A percentile compares a stretch with the other conserved stretches of the same genome.
Conservation (phyloP, 2,797 vertebrate species). For the Natrix natrix region DNA sequence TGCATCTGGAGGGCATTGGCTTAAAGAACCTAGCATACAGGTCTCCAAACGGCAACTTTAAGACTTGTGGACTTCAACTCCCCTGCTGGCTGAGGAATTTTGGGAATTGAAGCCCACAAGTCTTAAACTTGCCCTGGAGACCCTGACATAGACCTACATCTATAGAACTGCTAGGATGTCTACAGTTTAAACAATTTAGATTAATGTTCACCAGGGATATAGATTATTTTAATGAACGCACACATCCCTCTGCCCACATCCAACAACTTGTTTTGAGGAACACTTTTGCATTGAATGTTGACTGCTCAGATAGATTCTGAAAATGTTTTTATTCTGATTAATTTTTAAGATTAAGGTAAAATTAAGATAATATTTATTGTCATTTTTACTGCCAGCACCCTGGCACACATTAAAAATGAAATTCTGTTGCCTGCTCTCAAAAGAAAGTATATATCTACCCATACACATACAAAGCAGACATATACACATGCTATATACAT, state of each 20-base stretch:
- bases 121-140: not conserved
- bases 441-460: not conserved
- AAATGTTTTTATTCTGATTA: not conserved
- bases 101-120: not conserved
- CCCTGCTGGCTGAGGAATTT: not conserved
- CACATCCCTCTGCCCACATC: not conserved
- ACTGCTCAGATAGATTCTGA: not conserved
- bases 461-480: not conserved
- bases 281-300: not conserved
- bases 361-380: not conserved
- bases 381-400: not conserved
- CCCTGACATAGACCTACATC: not conserved
- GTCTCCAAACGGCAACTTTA: not conserved
- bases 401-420: not conserved
- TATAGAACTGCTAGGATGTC: not conserved
- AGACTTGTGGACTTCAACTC: not conserved
- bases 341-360: not conserved
- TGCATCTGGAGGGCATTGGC: not conserved
- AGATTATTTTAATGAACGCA: not conserved
- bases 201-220: not conserved
- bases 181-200: not conserved
- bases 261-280: not conserved
- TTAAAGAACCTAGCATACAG: not conserved
- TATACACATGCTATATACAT: too few relatives aligned
- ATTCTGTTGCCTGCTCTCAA: not conserved